These are phyloP conservation scores for Nyctalus aviator DNA, from an alignment of 2,797 vertebrate species.

Conservation along the genomic window DNA sequence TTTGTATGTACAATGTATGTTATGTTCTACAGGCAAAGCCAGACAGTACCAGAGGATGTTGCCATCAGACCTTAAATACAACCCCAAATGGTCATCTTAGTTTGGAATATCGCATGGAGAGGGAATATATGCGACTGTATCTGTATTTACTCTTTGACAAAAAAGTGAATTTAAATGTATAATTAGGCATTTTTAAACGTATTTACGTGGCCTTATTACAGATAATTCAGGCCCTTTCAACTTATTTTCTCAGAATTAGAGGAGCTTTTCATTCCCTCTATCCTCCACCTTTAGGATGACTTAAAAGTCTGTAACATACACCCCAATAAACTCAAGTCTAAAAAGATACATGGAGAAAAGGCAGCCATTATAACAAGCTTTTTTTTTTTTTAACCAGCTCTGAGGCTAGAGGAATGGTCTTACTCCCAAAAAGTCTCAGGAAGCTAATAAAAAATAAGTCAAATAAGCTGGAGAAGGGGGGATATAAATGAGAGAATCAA, in stretches of 20 bases:
- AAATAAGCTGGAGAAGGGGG: background rate
- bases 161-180: constrained; percentile 22
- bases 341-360: background rate
- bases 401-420: background rate
- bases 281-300: background rate
- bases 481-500: background rate
- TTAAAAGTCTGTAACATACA: background rate
- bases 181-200: constrained; percentile 13
- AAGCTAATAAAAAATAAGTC: background rate
- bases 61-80: background rate
- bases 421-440: background rate
- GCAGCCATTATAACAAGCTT: background rate
- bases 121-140: background rate
- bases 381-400: background rate
- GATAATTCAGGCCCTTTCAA: background rate
- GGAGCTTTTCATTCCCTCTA: background rate
- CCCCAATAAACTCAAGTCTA: background rate
- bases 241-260: background rate
- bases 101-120: background rate
- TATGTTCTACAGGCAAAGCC: background rate
- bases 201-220: background rate
- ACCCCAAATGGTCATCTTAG: background rate
- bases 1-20: rapidly evolving
- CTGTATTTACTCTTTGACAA: background rate
- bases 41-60: background rate